phyloP scores from a whole-genome alignment of 2,797 vertebrate genomes.

The Myripristis murdjan region DNA sequence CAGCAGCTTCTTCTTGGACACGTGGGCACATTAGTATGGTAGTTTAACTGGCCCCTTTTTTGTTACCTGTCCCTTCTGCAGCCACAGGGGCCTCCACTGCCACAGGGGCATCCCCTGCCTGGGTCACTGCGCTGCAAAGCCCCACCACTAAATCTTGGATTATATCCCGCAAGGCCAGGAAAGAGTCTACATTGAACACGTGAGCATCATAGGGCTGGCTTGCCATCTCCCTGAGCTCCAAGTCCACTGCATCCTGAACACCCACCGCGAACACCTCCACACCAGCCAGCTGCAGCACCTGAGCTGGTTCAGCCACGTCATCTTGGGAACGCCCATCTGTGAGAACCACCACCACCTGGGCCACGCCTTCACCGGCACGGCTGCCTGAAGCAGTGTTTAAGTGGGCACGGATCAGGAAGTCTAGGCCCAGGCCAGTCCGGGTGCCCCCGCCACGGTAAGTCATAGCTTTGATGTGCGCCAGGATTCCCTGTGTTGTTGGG shows the following conservation, averaged over 20 bases:
- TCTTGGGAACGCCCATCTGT: conserved; percentile 88
- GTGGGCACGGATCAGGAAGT: conserved; percentile 87
- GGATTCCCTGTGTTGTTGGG: conserved; percentile 82
- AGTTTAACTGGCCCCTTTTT: conserved; percentile 73
- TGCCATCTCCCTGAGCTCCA: conserved; percentile 88
- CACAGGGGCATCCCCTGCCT: conserved; percentile 55
- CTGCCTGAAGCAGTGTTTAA: conserved; percentile 89
- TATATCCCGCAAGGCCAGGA: conserved; percentile 86
- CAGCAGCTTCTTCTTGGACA: conserved; percentile 64
- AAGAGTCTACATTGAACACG: conserved; percentile 91
- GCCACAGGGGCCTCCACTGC: conserved; percentile 82
- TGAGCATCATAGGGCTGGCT: conserved; percentile 84
- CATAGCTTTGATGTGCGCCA: conserved; percentile 89
- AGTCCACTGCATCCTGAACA: conserved; percentile 89
- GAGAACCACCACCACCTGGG: conserved; percentile 90
- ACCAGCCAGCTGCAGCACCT: conserved; percentile 82
- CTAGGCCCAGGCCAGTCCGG: conserved; percentile 89
- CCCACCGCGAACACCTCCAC: conserved; percentile 91
- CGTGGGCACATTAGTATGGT: conserved; percentile 76
- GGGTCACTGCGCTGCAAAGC: conserved; percentile 84
- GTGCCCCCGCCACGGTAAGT: conserved; percentile 86
- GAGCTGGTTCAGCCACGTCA: conserved; percentile 86
- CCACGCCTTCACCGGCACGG: conserved; percentile 85
- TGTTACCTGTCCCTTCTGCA: conserved; percentile 92
- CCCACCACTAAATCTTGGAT: conserved; percentile 89